Percentiles rank a stretch among this genome's conserved stretches.
Evolutionary conservation across 2,888 invertebrate genomes (phyloP).

Genomic region (Scaptomyza caliginosa): DNA sequence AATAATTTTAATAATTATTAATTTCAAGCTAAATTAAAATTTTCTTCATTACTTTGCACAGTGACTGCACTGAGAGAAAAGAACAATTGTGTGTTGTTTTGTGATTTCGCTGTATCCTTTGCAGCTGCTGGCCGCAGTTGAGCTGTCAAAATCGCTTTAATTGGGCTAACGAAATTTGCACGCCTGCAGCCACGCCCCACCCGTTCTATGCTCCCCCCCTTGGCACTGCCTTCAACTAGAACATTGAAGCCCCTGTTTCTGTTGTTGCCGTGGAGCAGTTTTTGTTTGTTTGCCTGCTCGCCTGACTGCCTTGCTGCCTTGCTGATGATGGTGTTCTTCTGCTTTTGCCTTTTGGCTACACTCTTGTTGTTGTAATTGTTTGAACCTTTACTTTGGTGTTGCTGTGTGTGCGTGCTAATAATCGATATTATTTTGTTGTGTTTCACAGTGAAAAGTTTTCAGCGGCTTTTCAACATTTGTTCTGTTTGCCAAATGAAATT

Average conservation of each 20-base stretch:
- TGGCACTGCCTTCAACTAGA: not conserved
- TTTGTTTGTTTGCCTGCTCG: constrained; percentile 57
- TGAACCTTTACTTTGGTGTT: constrained; percentile 26
- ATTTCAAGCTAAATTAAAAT: constrained; percentile 58
- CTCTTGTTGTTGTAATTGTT: constrained; percentile 25
- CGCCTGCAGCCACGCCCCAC: constrained; percentile 21
- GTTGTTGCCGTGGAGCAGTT: constrained; percentile 31
- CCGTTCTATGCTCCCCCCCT: no score
- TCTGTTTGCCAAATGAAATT: constrained; percentile 6
- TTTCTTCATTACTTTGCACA: constrained; percentile 16
- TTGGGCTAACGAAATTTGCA: constrained; percentile 65
- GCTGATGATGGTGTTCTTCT: not conserved
- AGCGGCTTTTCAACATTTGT: constrained; percentile 49
- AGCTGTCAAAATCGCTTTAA: constrained; percentile 75
- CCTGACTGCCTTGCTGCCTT: constrained; percentile 32
- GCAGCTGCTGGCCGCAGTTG: constrained; percentile 42
- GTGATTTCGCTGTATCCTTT: not conserved
- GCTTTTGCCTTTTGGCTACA: not conserved
- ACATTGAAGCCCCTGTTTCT: not conserved
- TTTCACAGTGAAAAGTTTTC: constrained; percentile 65
- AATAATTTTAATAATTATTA: constrained; percentile 47
- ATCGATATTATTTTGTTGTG: constrained; percentile 78
- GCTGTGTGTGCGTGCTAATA: constrained; percentile 59
- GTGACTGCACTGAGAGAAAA: not conserved
- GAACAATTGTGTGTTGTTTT: not conserved